These are phyloP conservation scores for Zoanthus sociatus DNA, from an alignment of 92 coral and sea anemone genomes.

Conservation along the genomic window DNA sequence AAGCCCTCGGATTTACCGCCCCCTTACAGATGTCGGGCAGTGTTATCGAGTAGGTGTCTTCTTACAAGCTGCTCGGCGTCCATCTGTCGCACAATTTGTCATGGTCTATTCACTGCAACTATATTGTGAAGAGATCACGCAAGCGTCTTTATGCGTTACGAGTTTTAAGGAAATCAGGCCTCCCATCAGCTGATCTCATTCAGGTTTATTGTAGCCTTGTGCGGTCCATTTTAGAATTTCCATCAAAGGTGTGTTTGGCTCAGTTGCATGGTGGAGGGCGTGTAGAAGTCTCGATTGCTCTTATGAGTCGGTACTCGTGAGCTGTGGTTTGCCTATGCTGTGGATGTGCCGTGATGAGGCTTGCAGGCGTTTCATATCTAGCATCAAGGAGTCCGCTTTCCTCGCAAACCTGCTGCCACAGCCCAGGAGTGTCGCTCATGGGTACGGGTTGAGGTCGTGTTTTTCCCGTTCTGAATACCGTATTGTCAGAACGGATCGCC, in stretches of 20 bases:
- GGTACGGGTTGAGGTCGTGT: background rate
- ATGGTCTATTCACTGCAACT: background rate
- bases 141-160: background rate
- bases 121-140: background rate
- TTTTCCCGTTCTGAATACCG: background rate
- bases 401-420: background rate
- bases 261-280: background rate
- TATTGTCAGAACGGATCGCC: background rate
- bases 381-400: too few relatives aligned
- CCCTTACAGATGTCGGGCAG: background rate
- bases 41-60: background rate
- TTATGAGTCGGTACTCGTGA: background rate
- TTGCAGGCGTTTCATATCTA: background rate
- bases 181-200: background rate
- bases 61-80: background rate
- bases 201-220: background rate
- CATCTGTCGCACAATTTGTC: background rate
- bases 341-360: background rate
- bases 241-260: too few relatives aligned
- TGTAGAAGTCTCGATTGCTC: background rate
- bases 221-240: background rate
- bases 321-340: background rate
- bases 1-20: background rate
- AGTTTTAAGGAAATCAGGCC: background rate
- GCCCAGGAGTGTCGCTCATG: background rate